These are phyloP conservation scores for Galerucella calmariensis DNA, from an alignment of 2,888 invertebrate species.

Conservation along the genomic window DNA sequence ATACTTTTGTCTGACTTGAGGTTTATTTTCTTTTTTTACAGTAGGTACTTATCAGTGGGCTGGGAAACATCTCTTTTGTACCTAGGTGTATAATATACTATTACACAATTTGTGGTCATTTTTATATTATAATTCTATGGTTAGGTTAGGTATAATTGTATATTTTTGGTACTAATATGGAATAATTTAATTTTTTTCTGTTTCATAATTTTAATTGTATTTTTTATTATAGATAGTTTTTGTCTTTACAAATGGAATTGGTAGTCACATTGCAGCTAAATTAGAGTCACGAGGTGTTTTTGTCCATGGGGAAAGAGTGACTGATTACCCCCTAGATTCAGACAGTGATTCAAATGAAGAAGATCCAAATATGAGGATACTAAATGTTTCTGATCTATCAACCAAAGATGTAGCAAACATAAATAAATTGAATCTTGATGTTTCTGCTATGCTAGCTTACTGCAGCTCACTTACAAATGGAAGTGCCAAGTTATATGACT, in stretches of 20 bases:
- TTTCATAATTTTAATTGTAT: conserved; percentile 31
- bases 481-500: conserved; percentile 74
- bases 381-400: conserved; percentile 51
- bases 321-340: conserved; percentile 36
- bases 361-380: conserved; percentile 37
- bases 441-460: conserved; percentile 91
- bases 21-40: too few relatives aligned
- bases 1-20: too few relatives aligned
- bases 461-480: conserved; percentile 93
- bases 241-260: conserved; percentile 86
- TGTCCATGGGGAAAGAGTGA: conserved; percentile 74
- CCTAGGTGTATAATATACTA: too few relatives aligned
- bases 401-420: conserved; percentile 59
- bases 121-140: background rate
- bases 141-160: background rate
- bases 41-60: too few relatives aligned
- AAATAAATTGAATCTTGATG: conserved; percentile 83
- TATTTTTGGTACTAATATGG: background rate
- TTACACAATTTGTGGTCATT: background rate
- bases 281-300: conserved; percentile 76
- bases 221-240: conserved; percentile 74
- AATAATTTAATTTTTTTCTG: background rate
- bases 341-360: conserved; percentile 50
- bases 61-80: too few relatives aligned
- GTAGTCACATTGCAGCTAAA: conserved; percentile 74